Percentiles rank a stretch among this genome's conserved stretches.
Evolutionary conservation across 2,888 invertebrate genomes (phyloP).

Genomic region (Tiliacea citrago): DNA sequence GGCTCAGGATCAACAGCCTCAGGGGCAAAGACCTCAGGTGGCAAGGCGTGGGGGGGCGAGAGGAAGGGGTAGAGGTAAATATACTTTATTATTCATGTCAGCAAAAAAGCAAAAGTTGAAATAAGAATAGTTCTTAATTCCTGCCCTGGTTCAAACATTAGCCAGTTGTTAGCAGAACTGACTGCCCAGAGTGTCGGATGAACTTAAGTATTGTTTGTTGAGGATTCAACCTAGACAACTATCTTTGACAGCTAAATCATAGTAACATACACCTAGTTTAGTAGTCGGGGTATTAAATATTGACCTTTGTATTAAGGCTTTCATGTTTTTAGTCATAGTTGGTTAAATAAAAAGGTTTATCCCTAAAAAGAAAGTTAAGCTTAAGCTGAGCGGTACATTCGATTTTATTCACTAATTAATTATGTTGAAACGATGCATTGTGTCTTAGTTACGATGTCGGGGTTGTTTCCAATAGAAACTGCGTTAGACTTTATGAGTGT

Average conservation of each 20-base stretch:
- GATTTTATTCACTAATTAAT: background rate
- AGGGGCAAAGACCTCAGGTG: conserved; percentile 44
- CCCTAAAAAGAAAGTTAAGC: background rate
- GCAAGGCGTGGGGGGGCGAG: conserved; percentile 47
- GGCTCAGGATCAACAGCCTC: conserved; percentile 38
- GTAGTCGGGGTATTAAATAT: background rate
- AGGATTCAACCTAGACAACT: background rate
- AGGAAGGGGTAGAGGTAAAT: conserved; percentile 62
- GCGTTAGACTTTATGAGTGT: background rate
- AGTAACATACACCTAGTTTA: background rate
- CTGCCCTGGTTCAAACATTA: background rate
- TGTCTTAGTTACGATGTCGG: background rate
- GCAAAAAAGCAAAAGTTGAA: background rate
- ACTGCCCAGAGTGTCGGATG: background rate
- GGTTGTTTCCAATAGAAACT: background rate
- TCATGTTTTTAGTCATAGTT: too few species aligned
- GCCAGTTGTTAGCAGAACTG: background rate
- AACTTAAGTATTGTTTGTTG: background rate
- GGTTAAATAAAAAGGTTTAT: too few species aligned
- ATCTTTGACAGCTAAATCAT: background rate
- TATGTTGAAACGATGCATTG: background rate
- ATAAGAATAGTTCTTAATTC: background rate
- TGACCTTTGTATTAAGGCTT: background rate
- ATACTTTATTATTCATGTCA: background rate
- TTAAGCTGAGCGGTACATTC: background rate